Evolutionary conservation across 2,113 vertebrate genomes (phyloP), one percentile per base, ranked within the genome.

Genomic region (Alethe diademata): DNA sequence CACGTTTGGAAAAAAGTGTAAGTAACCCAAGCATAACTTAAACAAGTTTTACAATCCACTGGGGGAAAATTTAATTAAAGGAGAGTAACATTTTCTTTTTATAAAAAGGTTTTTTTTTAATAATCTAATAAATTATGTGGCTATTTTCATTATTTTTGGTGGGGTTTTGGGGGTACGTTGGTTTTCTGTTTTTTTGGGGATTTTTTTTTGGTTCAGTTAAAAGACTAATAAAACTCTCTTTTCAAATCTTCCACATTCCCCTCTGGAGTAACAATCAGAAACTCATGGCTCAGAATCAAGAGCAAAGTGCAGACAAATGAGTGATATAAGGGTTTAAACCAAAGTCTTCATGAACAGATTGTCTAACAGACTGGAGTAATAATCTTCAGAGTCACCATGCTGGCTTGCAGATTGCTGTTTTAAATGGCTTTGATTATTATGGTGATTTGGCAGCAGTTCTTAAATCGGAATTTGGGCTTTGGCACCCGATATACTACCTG

Each of bases 391-490:
- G 92, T 86, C 91, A 95, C 88, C 91, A 96, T 64, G 94, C 95
- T 97, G 96, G 74, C 73, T 97, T 95, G 57, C 92, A 97, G 92
- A 96, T 95, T 97, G 91, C 79, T 93, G 42, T 95, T 97, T 95
- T 95, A 94, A 95, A 93, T 89, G 66, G 50, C 79, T 96, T 97
- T 96, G 91, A 94, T 97, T 97, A 95, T 96, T 95, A 93, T 78
- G 81, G 84, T 93, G 91, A 95, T 96, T 96, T 97, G 95, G 95
- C 92, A 93, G 70, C n/a, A 89, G 26, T 86, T 88, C 72, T 95
- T 87, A 95, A 92, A 95, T 51, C 90, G 48, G 70, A 95, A 66
- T 94, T 96, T 96, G 88, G 78, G 33, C 78, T 92, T 92, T 11
- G 2, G 70, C 92, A 75, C 28, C 20, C 76, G 38, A 71, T 94